Base-by-base conservation (phyloP, 2,797 vertebrate genomes). In the Rhinogobio ventralis region DNA sequence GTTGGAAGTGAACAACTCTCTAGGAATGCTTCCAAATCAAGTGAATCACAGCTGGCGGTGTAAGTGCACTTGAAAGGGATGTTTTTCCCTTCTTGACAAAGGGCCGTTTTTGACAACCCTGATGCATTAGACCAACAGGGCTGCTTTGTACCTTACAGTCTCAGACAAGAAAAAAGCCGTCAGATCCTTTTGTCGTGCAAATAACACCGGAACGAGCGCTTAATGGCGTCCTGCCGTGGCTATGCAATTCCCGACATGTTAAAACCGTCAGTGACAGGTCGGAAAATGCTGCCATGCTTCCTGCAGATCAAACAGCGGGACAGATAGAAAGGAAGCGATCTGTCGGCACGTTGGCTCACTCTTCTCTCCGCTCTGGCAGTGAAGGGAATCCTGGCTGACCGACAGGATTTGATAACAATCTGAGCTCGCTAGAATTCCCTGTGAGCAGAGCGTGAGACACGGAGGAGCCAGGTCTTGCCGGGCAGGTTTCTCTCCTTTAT, bases 321-420 rank as follows among this genome's bases (percentile, higher is more conserved):
- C 69, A 80, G 42, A 68, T 46, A 62, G 42, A 84, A 73, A 25
- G 60, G 20, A 71, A 79, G 73, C 45, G 45, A 86, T 87, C 76
- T 82, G 75, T 71, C 33, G 60, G 30, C 20, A 45, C 55, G n/a
- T 71, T 76, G 33, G 60, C 39, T n/a, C 19, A 51, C 51, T 2
- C 5, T 53, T 53, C 74, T 45, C 11, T 36, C 8, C 2, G 45
- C 45, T 28, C 60, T 30, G 20, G 45, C 72, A 72, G 78, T 39
- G 53, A 85, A 64, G 73, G 45, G 66, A 76, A 86, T 81, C 67
- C 33, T 49, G 73, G 67, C 69, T 82, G 74, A 86, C 74, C 83
- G 87, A 80, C 80, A 30, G 80, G 89, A 87, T 91, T 89, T 89
- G 92, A 93, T 93, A 93, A 93, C 89, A 90, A 93, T 94, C 93